phyloP scores from a whole-genome alignment of 2,888 invertebrate genomes.

The Habrosyne pyritoides region DNA sequence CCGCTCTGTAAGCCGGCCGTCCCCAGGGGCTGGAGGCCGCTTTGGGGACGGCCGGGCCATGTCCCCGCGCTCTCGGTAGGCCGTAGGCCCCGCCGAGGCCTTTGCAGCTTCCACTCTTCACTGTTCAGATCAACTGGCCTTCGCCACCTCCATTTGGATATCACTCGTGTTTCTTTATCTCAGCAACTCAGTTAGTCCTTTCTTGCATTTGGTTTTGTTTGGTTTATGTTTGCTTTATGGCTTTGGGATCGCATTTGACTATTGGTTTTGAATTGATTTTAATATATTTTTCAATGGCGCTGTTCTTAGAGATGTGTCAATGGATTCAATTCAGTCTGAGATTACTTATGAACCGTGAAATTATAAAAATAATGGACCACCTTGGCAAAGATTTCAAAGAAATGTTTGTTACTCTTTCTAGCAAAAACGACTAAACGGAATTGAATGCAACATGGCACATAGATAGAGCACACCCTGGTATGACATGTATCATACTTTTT shows the following conservation, averaged over 20 bases:
- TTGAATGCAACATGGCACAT: too few species aligned
- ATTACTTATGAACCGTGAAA: too few species aligned
- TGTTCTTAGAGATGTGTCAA: slow-evolving; percentile 49
- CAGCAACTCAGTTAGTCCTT: slow-evolving; percentile 50
- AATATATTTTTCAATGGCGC: slow-evolving; percentile 9
- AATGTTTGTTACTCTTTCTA: too few species aligned
- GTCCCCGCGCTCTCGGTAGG: slow-evolving; percentile 58
- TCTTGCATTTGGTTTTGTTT: slow-evolving; percentile 34
- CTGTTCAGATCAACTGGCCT: slow-evolving; percentile 70
- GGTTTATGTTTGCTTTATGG: slow-evolving; percentile 18
- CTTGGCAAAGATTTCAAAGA: too few species aligned
- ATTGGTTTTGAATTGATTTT: slow-evolving; percentile 15
- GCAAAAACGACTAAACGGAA: too few species aligned
- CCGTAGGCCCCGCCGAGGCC: slow-evolving; percentile 54
- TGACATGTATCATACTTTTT: too few species aligned
- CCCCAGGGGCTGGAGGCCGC: slow-evolving; percentile 57
- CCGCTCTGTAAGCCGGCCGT: slow-evolving; percentile 22
- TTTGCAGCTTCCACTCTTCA: slow-evolving; percentile 80
- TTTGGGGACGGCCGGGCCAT: slow-evolving; percentile 80
- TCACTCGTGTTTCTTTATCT: slow-evolving; percentile 72
- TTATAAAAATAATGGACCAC: too few species aligned
- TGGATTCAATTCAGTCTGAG: slow-evolving; percentile 28
- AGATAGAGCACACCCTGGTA: too few species aligned
- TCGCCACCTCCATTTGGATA: slow-evolving; percentile 79
- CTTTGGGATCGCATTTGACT: slow-evolving; percentile 23